Conservation (phyloP, 2,888 invertebrate genomes). For the Parthenolecanium corni region DNA sequence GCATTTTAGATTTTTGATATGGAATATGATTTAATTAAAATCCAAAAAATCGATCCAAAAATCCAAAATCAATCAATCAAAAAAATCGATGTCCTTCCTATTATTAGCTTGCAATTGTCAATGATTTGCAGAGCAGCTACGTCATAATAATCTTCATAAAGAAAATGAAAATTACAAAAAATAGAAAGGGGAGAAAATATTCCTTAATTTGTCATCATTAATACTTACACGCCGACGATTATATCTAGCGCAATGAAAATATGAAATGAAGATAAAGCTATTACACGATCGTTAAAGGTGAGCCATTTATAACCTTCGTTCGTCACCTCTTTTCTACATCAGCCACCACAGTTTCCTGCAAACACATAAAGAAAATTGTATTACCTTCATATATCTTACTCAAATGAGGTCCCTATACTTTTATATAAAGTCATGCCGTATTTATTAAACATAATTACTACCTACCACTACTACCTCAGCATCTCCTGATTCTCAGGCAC, state of each 20-base stretch:
- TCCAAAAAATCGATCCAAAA: too few relatives aligned
- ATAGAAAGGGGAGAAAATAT: too few relatives aligned
- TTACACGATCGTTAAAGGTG: slow-evolving; percentile 14
- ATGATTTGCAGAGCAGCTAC: too few relatives aligned
- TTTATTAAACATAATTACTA: not conserved
- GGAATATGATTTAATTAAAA: too few relatives aligned
- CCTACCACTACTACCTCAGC: not conserved
- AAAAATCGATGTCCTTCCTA: too few relatives aligned
- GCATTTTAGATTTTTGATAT: too few relatives aligned
- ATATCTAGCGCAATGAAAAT: not conserved
- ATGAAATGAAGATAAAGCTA: slow-evolving; percentile 25
- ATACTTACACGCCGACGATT: too few relatives aligned
- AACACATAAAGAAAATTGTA: slow-evolving; percentile 7
- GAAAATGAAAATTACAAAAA: too few relatives aligned
- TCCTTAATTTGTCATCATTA: too few relatives aligned
- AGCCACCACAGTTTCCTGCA: not conserved
- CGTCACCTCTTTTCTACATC: not conserved
- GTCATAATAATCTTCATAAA: too few relatives aligned
- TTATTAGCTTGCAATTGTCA: too few relatives aligned
- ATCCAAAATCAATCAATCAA: too few relatives aligned
- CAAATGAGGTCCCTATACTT: slow-evolving; percentile 15
- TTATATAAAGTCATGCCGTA: slow-evolving; percentile 1
- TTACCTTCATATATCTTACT: slow-evolving; percentile 21
- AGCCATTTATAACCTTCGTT: slow-evolving; percentile 9
- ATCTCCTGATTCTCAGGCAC: not conserved